Percentiles rank a stretch among this genome's conserved stretches.
These are phyloP conservation scores for Arvicanthis niloticus DNA, from an alignment of 2,113 vertebrate genomes.

Conservation along the genomic window DNA sequence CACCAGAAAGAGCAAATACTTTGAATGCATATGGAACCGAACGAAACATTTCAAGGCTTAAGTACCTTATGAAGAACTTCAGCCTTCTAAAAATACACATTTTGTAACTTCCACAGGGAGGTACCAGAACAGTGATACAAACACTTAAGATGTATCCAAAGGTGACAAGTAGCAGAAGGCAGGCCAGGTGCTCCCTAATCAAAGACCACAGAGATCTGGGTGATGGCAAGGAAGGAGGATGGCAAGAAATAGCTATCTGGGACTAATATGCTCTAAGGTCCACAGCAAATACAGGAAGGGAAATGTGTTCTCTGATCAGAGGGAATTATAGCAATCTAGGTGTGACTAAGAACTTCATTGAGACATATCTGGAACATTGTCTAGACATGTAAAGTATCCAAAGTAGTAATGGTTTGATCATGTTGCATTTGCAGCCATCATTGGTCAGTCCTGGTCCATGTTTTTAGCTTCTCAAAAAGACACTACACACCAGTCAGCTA, in stretches of 20 bases:
- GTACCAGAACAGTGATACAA: not conserved
- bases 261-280: not conserved
- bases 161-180: not conserved
- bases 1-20: not conserved
- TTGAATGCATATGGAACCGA: not conserved
- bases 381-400: not conserved
- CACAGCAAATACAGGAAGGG: not conserved
- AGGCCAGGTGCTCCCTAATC: not conserved
- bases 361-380: not conserved
- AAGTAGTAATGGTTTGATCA: not conserved
- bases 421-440: not conserved
- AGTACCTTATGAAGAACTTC: not conserved
- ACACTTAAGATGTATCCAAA: not conserved
- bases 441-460: not conserved
- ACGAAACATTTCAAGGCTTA: not conserved
- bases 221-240: not conserved
- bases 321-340: not conserved
- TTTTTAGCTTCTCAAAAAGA: not conserved
- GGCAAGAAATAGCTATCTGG: not conserved
- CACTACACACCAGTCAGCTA: not conserved
- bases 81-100: not conserved
- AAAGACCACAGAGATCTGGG: not conserved
- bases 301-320: not conserved
- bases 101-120: slow-evolving; percentile 3
- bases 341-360: not conserved